Base-by-base conservation (phyloP, 2,797 vertebrate species). In the Esox lucius region DNA sequence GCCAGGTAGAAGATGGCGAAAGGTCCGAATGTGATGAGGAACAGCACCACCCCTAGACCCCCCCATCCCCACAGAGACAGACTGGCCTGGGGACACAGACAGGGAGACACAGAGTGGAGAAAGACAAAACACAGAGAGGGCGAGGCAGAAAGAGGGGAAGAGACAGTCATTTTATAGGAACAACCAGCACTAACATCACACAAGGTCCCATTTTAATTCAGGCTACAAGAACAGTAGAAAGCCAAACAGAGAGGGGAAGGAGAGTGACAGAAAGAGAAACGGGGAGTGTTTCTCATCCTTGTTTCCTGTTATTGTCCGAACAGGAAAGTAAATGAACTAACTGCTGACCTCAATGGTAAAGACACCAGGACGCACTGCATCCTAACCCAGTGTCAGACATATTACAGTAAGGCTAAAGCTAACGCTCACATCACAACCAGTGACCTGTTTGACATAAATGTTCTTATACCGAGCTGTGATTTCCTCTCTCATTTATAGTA, bases 41-140 rank as follows among this genome's bases (percentile, higher is more conserved):
- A 99, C 91, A 99, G 97, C 91, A 98, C 95, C 79, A 98, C 87
- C 85, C 94, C 95, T 89, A 99, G 96, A 94, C 96, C 94, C 95
- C 97, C 96, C 98, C 98, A 99, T 98, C 96, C 98, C 98, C 96
- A 98, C 95, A 96, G 93, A 94, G 98, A 98, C 87, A 96, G 94
- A 95, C 95, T 97, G 93, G 95, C 95, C 98, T 99, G 92, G 80
- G 96, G 95, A n/a, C n/a, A 19, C 51, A 72, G 51, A 76, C 68
- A 71, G 70, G 76, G 35, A 75, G 39, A 39, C 35, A 80, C 31
- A 70, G 5, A 31, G 46, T 66, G 11, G 48, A 28, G 78, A 65
- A 73, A 13, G 24, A 16, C 9, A 9, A 39, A 3, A 39, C 35
- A 39, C 3, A 7, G n/a, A n/a, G n/a, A n/a, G n/a, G n/a, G n/a